Evolutionary conservation across 2,888 invertebrate species (phyloP).

Genomic region (Agrochola macilenta): DNA sequence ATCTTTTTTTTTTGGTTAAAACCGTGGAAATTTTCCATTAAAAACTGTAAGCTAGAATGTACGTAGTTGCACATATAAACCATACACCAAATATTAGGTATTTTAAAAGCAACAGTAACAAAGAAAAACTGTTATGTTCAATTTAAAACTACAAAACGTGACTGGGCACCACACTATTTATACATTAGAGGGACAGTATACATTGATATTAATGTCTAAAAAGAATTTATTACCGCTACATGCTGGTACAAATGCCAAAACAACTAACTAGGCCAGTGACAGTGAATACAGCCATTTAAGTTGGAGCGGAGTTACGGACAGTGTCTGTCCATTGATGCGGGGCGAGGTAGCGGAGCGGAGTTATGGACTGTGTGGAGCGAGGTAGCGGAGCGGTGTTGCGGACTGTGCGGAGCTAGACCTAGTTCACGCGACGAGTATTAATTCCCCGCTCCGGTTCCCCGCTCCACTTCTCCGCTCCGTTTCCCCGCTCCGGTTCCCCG

Average conservation of each 20-base stretch:
- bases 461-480: too few relatives aligned
- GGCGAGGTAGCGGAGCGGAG: too few relatives aligned
- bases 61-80: background rate
- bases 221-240: slow-evolving; percentile 43
- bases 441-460: too few relatives aligned
- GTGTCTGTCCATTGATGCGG: too few relatives aligned
- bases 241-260: slow-evolving; percentile 38
- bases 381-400: too few relatives aligned
- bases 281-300: slow-evolving; percentile 48
- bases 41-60: background rate
- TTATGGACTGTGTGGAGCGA: too few relatives aligned
- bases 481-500: too few relatives aligned
- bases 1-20: background rate
- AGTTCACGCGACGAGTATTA: too few relatives aligned
- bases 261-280: slow-evolving; percentile 24
- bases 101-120: background rate
- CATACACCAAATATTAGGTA: background rate
- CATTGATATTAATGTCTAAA: slow-evolving; percentile 50
- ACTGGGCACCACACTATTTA: slow-evolving; percentile 34
- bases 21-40: background rate
- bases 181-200: slow-evolving; percentile 48
- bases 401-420: too few relatives aligned
- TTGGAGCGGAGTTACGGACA: too few relatives aligned
- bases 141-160: slow-evolving; percentile 39
- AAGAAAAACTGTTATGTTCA: slow-evolving; percentile 45